Base-by-base conservation (phyloP, 2,797 vertebrate species). In the Sandelia bainsii region DNA sequence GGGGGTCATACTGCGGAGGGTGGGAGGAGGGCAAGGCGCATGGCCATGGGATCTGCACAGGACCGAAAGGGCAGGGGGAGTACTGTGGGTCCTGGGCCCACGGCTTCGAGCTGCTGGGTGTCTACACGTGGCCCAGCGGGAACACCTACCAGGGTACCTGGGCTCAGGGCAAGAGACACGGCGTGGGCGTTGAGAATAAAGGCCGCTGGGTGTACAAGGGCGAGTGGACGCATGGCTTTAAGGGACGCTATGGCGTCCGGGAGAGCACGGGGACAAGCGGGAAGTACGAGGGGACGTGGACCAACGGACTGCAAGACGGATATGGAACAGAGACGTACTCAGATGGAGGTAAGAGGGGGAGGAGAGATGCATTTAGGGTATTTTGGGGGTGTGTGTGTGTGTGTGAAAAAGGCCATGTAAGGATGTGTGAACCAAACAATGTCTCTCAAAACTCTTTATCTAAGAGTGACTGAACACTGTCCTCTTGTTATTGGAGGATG, bases 11-110 rank as follows among this genome's bases (percentile, higher is more conserved):
- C 94, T 99, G 98, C 92, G 98, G 98, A 86, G 98, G 98, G 95
- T 99, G 98, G 98, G 97, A 98, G 90, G 97, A 98, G 92, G 98
- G 98, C 92, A 99, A 99, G 96, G 98, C 98, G 86, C 98, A 99
- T 75, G 98, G 98, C 92, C 97, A 99, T 58, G 98, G 98, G 90
- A 97, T 99, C 93, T 99, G 98, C 93, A 99, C 98, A 6, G 98
- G 98, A 92, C 98, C 98, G 70, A 98, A 98, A 93, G 97, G 98
- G 91, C 98, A 99, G 94, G 98, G 98, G 82, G 97, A 99, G 94
- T 99, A 98, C 92, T 96, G 96, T 1, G 98, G 98, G 61, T 98
- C 98, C 72, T 99, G 98, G 98, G 96, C 96, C 89, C 97, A 98
- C 23, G 98, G 98, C 88, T 99, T 99, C 72, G 98, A 99, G 95